Percentiles rank a stretch among this genome's conserved stretches.
Evolutionary conservation across 2,797 vertebrate species (phyloP).

Genomic region (Craterocephalus amniculus): DNA sequence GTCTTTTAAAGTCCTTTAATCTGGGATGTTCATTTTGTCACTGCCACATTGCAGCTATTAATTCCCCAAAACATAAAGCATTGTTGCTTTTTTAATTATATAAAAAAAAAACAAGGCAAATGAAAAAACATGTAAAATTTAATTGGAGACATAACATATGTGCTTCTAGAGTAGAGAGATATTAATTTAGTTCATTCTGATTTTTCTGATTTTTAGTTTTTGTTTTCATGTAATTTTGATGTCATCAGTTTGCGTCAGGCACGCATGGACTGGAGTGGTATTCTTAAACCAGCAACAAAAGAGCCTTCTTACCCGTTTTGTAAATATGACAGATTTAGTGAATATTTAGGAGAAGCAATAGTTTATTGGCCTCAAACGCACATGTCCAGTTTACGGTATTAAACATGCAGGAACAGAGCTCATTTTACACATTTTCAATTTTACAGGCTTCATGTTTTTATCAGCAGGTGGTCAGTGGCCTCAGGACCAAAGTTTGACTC

Average conservation of each 20-base stretch:
- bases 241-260: conserved; percentile 68
- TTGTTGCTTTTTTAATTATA: conserved; percentile 20
- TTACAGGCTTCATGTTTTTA: conserved; percentile 27
- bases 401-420: conserved; percentile 43
- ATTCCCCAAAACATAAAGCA: conserved; percentile 23
- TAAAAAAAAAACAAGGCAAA: conserved; percentile 40
- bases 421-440: conserved; percentile 42
- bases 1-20: not conserved
- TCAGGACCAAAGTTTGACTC: conserved; percentile 64
- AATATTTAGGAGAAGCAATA: conserved; percentile 51
- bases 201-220: conserved; percentile 55
- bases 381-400: conserved; percentile 51
- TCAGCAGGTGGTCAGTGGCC: conserved; percentile 42
- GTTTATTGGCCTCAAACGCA: conserved; percentile 27
- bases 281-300: conserved; percentile 56
- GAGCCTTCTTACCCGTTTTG: conserved; percentile 55
- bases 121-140: conserved; percentile 35
- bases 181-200: conserved; percentile 81
- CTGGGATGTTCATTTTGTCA: not conserved
- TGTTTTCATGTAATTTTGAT: conserved; percentile 53
- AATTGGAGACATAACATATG: conserved; percentile 32
- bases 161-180: conserved; percentile 29
- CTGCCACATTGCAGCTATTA: conserved; percentile 18
- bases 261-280: conserved; percentile 68
- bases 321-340: conserved; percentile 45